These are phyloP conservation scores for Neoniphon sammara DNA, from an alignment of 2,797 vertebrate species.

Conservation along the genomic window DNA sequence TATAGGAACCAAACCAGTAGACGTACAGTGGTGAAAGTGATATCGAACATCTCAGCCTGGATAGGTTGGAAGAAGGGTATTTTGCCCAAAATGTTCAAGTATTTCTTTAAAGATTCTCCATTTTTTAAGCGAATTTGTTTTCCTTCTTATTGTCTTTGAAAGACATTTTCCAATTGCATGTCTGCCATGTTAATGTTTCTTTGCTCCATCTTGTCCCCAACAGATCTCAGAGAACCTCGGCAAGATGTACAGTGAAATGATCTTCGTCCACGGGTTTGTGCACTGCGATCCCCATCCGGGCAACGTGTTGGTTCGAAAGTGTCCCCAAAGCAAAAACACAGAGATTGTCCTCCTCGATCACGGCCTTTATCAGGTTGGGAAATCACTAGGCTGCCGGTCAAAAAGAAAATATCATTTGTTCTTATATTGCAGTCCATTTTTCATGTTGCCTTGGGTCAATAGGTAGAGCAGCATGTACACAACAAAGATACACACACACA, in stretches of 20 bases:
- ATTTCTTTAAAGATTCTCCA: no score
- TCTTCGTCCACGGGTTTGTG: constrained; percentile 96
- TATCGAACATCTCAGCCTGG: no score
- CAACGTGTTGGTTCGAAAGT: constrained; percentile 92
- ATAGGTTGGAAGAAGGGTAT: no score
- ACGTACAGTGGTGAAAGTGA: no score
- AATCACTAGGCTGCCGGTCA: constrained; percentile 42
- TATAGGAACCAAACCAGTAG: no score
- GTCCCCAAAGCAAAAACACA: constrained; percentile 81
- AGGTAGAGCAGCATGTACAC: constrained; percentile 43
- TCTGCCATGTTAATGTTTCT: no score
- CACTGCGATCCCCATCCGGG: constrained; percentile 98
- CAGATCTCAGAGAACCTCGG: constrained; percentile 94
- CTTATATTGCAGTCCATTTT: constrained; percentile 77
- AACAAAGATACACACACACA: constrained; percentile 30
- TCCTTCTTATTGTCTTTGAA: no score
- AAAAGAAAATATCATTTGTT: constrained; percentile 65
- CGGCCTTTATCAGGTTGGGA: constrained; percentile 93
- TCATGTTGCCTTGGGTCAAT: constrained; percentile 67
- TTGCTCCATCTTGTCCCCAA: no score
- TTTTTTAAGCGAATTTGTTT: no score
- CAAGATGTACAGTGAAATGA: constrained; percentile 97
- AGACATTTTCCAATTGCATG: no score
- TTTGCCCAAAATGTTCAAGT: no score
- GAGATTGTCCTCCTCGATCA: constrained; percentile 95